Evolutionary conservation across 2,888 invertebrate species (phyloP).

Genomic region (Cataglyphis cursor): DNA sequence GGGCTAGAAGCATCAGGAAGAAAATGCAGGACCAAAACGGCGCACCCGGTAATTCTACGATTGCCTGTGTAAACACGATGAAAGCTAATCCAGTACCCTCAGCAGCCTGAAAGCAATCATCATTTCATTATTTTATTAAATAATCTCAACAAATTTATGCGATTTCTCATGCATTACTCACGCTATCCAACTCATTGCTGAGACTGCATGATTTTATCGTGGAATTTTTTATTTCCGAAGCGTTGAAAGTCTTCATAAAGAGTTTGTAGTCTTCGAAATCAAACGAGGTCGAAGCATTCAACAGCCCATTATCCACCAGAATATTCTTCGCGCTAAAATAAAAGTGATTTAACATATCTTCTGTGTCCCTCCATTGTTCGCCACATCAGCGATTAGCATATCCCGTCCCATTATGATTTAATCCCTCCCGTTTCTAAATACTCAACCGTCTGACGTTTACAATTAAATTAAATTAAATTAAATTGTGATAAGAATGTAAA

Average conservation of each 20-base stretch:
- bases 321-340: conserved; percentile 41
- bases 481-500: background rate
- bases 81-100: conserved; percentile 98
- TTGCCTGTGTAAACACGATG: conserved; percentile 99
- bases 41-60: conserved; percentile 96
- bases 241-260: conserved; percentile 86
- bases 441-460: conserved; percentile 12
- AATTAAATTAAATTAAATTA: conserved; percentile 38
- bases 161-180: conserved; percentile 83
- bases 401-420: conserved; percentile 34
- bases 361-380: conserved; percentile 34
- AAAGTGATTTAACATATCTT: conserved; percentile 46
- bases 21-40: conserved; percentile 99
- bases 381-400: conserved; percentile 25
- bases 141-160: background rate
- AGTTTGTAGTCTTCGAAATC: conserved; percentile 88
- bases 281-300: background rate
- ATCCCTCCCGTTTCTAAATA: conserved; percentile 40
- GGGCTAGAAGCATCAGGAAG: conserved; percentile 97
- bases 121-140: background rate
- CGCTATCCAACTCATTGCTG: conserved; percentile 92
- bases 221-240: conserved; percentile 83
- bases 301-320: conserved; percentile 8
- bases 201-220: conserved; percentile 91
- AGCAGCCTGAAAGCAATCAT: conserved; percentile 91